Base-by-base conservation (phyloP, 2,113 vertebrate species). In the Phalacrocorax pelagicus region DNA sequence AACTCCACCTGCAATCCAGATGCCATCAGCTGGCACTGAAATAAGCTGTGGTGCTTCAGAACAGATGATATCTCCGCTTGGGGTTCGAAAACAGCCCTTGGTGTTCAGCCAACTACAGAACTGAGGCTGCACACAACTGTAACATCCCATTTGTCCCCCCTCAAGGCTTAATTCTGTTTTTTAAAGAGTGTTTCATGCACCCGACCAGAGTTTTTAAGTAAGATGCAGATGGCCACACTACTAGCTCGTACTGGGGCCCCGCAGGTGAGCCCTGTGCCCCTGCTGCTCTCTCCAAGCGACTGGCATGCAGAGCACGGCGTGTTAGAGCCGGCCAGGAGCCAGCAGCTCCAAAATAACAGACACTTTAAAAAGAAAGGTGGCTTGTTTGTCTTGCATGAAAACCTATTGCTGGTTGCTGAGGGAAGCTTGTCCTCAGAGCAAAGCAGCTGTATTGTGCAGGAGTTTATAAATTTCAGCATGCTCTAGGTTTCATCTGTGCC, bases 311-410 rank as follows among this genome's bases (percentile, higher is more conserved):
- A 38, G 71, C 21, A 0, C 1, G 3, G 47, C 0, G 1, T 1
- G 10, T 55, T 20, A 24, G 75, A 85, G 70, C 73, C 32, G 0
- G 26, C 44, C 62, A 46, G 21, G 44, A 22, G 57, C 55, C 74
- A 32, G 49, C 13, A 17, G 91, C 94, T 92, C 94, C 6, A 5
- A 16, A 54, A 51, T 20, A 82, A 32, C 73, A 73, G 79, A 32
- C 46, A 2, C 17, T 12, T 81, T 83, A 51, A 15, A 42, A 32
- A 67, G 91, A 46, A 72, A 26, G 74, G 49, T 22, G 79, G 61
- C 57, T 96, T 92, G 88, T 90, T 93, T 92, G 63, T 57, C 82
- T 72, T 59, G 55, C 87, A 66, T 88, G 47, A 74, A 74, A 81
- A 15, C 88, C 86, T 73, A 81, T 78, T 1, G 19, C 90, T 90